phyloP scores from a whole-genome alignment of 2,888 invertebrate species.

The Drosophila melanosoma region DNA sequence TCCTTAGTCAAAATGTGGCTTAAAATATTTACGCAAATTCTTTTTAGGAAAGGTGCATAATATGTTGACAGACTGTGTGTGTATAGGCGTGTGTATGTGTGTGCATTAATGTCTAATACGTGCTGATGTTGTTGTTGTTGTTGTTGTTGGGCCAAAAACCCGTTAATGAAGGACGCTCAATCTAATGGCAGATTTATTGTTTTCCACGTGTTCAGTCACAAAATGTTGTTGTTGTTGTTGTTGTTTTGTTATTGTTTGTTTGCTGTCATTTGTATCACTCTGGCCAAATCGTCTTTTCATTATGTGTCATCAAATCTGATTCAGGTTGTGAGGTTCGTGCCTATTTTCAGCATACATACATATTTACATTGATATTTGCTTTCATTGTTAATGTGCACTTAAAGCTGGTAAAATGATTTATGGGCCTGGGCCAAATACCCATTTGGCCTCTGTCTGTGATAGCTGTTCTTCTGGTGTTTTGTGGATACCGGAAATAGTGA shows the following conservation, averaged over 20 bases:
- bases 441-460: slow-evolving; percentile 13
- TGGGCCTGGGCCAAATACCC: slow-evolving; percentile 27
- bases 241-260: slow-evolving; percentile 15
- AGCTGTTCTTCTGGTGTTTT: slow-evolving; percentile 18
- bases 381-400: slow-evolving; percentile 35
- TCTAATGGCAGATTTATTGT: slow-evolving; percentile 74
- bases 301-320: slow-evolving; percentile 27
- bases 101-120: slow-evolving; percentile 57
- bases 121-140: slow-evolving; percentile 4
- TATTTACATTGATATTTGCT: background rate
- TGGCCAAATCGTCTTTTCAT: slow-evolving; percentile 41
- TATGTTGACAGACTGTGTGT: slow-evolving; percentile 19
- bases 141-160: slow-evolving; percentile 52
- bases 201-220: slow-evolving; percentile 50
- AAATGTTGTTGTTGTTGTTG: slow-evolving; percentile 25
- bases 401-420: slow-evolving; percentile 45
- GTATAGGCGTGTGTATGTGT: background rate
- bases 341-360: slow-evolving; percentile 11
- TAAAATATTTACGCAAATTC: slow-evolving; percentile 74
- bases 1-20: slow-evolving; percentile 75
- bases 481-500: slow-evolving; percentile 32
- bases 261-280: slow-evolving; percentile 34
- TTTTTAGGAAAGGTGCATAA: slow-evolving; percentile 72
- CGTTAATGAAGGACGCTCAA: slow-evolving; percentile 75
- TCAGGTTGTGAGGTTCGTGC: slow-evolving; percentile 12